These are phyloP conservation scores for Coreius guichenoti DNA, from an alignment of 2,797 vertebrate genomes.

Conservation along the genomic window DNA sequence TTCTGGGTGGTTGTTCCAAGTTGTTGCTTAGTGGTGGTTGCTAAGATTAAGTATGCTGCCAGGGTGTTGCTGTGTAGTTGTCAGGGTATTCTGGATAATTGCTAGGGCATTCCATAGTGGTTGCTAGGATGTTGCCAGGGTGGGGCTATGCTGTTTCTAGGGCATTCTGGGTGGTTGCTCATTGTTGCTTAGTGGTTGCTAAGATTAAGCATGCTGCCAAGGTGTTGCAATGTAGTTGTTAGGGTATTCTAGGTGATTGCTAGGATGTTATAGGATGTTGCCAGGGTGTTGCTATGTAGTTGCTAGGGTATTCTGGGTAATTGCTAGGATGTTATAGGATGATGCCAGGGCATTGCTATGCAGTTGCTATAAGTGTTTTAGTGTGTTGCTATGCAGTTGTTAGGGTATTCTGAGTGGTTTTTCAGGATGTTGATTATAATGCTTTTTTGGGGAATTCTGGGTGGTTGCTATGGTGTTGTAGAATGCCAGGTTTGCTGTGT, in stretches of 20 bases:
- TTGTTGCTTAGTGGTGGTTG: neutral
- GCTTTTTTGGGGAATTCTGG: no score
- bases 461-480: conserved; percentile 1
- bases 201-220: neutral
- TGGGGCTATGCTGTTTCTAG: neutral
- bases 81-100: neutral
- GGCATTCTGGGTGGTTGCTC: neutral
- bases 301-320: no score
- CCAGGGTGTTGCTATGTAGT: neutral
- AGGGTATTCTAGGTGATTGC: neutral
- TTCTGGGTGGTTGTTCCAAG: neutral
- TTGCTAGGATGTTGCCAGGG: neutral
- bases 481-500: neutral
- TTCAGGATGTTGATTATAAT: no score
- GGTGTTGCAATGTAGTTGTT: neutral
- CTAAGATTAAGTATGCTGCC: neutral
- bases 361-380: neutral
- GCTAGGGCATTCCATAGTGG: neutral
- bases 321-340: neutral
- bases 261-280: neutral
- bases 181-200: neutral
- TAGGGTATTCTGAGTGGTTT: no score
- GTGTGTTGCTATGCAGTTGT: no score
- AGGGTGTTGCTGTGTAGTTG: neutral
- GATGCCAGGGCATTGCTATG: neutral